These are phyloP conservation scores for Sinocyclocheilus maitianheensis DNA, from an alignment of 2,113 vertebrate species.

Conservation along the genomic window DNA sequence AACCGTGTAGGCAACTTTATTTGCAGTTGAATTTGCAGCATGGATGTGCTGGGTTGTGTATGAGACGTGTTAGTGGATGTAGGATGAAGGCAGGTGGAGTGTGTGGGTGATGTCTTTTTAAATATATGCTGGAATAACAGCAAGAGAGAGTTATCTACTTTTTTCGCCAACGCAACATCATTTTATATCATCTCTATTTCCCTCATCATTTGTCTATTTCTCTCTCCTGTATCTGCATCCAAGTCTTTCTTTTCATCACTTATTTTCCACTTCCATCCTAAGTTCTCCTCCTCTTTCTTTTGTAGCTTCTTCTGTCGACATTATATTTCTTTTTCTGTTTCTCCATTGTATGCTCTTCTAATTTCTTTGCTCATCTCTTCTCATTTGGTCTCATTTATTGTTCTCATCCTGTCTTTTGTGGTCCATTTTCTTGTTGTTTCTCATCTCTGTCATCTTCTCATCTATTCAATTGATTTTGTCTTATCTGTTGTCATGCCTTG, in stretches of 20 bases:
- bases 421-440: not conserved
- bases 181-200: constrained; percentile 24
- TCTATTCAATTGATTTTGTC: not conserved
- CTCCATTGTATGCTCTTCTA: not conserved
- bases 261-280: not conserved
- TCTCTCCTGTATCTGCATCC: not conserved
- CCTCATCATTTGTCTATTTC: constrained; percentile 4
- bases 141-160: constrained; percentile 11
- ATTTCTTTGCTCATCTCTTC: not conserved
- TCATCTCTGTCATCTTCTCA: not conserved
- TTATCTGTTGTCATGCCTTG: not conserved
- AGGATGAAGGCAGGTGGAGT: constrained; percentile 44
- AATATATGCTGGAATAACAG: constrained; percentile 39
- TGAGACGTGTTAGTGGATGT: constrained; percentile 19
- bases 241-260: not conserved
- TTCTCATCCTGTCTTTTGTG: too few species aligned
- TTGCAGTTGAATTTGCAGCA: constrained; percentile 22
- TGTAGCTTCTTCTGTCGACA: not conserved
- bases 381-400: too few species aligned
- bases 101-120: constrained; percentile 41
- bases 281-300: not conserved
- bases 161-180: constrained; percentile 26
- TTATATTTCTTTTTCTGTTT: not conserved
- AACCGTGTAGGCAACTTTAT: constrained; percentile 34
- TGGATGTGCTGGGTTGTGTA: not conserved